phyloP scores from a whole-genome alignment of 2,113 vertebrate species.

The Opisthocomus hoazin region DNA sequence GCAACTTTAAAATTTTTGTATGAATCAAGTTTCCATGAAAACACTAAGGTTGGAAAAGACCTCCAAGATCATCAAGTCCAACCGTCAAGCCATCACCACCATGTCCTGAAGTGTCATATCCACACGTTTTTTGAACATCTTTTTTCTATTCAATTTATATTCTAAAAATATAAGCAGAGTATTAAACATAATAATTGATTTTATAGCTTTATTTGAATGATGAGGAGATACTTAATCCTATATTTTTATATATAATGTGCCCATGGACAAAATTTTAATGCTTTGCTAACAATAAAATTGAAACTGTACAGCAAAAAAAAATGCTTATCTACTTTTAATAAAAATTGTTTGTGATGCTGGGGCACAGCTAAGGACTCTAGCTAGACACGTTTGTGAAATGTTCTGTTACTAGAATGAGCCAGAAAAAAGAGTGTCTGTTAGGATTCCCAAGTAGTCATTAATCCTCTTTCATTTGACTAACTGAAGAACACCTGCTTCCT shows the following conservation, averaged over 20 bases:
- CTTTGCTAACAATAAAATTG: neutral
- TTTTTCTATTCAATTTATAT: neutral
- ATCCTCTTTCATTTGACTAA: neutral
- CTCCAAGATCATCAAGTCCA: too few relatives aligned
- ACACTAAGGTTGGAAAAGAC: too few relatives aligned
- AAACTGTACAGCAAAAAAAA: neutral
- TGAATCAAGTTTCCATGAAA: neutral
- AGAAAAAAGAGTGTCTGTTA: constrained; percentile 10
- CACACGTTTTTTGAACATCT: too few relatives aligned
- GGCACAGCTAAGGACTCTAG: neutral
- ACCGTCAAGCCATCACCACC: too few relatives aligned
- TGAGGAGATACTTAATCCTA: neutral
- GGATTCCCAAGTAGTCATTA: neutral
- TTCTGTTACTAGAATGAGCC: neutral
- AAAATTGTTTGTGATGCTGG: neutral
- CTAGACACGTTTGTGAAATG: neutral
- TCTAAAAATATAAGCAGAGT: neutral
- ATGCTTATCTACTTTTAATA: neutral
- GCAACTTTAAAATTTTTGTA: neutral
- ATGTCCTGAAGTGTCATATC: too few relatives aligned
- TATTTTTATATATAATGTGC: neutral
- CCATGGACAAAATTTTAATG: neutral
- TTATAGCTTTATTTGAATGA: neutral
- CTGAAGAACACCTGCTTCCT: neutral
- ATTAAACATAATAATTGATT: neutral